Evolutionary conservation across 2,113 vertebrate species (phyloP).

Genomic region (Sinocyclocheilus rhinocerous): DNA sequence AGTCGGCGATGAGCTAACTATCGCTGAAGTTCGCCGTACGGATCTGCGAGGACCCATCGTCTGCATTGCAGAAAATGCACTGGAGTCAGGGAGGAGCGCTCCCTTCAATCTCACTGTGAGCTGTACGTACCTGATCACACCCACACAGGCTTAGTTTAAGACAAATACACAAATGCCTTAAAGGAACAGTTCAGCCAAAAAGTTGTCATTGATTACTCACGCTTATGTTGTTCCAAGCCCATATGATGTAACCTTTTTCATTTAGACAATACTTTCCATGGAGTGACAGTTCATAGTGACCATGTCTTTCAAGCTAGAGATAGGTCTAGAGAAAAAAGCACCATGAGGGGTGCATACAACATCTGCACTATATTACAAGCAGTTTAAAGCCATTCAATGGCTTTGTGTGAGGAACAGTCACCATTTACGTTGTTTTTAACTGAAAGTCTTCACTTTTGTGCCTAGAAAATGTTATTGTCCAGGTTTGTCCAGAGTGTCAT

Average conservation of each 20-base stretch:
- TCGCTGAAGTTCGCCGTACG: constrained; percentile 49
- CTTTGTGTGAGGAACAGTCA: too few species aligned
- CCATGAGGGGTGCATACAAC: neutral
- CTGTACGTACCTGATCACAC: constrained; percentile 67
- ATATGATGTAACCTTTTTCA: neutral
- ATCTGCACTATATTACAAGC: neutral
- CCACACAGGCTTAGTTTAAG: neutral
- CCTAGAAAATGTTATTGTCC: too few species aligned
- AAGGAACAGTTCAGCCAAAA: neutral
- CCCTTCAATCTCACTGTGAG: constrained; percentile 65
- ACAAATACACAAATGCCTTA: constrained; percentile 3
- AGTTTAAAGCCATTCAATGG: too few species aligned
- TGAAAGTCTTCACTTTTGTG: too few species aligned
- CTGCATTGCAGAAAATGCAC: constrained; percentile 62
- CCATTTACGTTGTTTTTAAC: too few species aligned
- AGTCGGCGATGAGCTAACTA: constrained; percentile 56
- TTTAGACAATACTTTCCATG: neutral
- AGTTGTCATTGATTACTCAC: neutral
- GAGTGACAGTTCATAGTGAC: neutral
- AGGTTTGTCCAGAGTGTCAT: too few species aligned
- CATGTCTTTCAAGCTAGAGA: neutral
- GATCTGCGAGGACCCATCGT: constrained; percentile 65
- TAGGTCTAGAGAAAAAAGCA: neutral
- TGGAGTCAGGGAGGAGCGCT: constrained; percentile 55
- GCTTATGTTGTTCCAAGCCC: neutral